Base-by-base conservation (phyloP, 2,888 invertebrate species). In the Abrostola triplasia region DNA sequence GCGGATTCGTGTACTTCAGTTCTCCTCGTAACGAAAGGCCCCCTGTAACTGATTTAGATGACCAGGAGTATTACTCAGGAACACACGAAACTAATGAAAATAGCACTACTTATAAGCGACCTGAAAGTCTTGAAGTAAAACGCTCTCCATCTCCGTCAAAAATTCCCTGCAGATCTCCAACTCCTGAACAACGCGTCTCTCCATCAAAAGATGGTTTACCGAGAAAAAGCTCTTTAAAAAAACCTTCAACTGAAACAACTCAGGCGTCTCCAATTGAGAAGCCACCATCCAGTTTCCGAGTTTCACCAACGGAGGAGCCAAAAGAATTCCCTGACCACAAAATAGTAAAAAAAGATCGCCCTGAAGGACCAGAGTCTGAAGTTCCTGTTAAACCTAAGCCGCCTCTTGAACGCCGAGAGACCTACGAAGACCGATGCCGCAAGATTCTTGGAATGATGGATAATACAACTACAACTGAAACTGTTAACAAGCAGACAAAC, bases 351-450 rank as follows among this genome's bases (percentile, higher is more conserved):
- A 91, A 92, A 79, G 88, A 90, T 59, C 68, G 72, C 5, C 82
- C 88, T 12, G 81, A 85, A 41, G 81, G 88, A 77, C 66, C 82
- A 13, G 74, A 77, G n/a, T 44, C 66, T n/a, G 80, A 80, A 50
- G 70, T 80, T 38, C 84, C 86, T 7, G 84, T 91, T 0, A 95
- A 95, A 75, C 83, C 90, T 36, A 96, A 95, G 74, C 95, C 96
- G 44, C 95, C 96, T 0, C 86, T 96, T 41, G 95, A 95, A 71
- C 93, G 96, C 77, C 95, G 96, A 42, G 97, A 97, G 87, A 97
- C 97, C 0, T 97, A 97, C 71, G 97, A 97, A 86, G 97, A 97
- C 85, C 93, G 97, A 40, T 97, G 97, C 74, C 95, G 96, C 42
- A 95, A 96, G 81, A 97, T 97, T 77, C 91, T 97, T 44, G 97